Evolutionary conservation across 2,797 vertebrate genomes (phyloP), one percentile per base, ranked within the genome.

Genomic region (Scolopax rusticola): DNA sequence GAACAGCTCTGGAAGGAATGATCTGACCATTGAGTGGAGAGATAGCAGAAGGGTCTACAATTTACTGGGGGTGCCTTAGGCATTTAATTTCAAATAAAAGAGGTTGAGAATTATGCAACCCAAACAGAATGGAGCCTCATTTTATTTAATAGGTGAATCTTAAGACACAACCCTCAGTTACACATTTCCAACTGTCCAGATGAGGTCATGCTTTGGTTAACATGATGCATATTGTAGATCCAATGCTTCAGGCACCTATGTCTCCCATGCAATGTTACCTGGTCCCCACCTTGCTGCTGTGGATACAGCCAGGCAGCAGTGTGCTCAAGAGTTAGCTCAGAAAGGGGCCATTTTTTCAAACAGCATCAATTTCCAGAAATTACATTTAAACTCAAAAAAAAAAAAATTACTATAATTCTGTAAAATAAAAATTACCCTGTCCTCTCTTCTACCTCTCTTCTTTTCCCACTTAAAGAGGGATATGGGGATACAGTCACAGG

Each of bases 1-100:
- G 7, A 51, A 65, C 17, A 15, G 12, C 15, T 75, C 27, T 9
- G 4, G 45, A 78, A 79, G 53, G 11, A 79, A 50, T 0, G 0
- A 71, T 40, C 30, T 53, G 60, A 65, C 16, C 47, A 18, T 5
- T 50, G 27, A n/a, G 10, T 10, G 20, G 24, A 67, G 23, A 18
- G 9, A 17, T 1, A 36, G 28, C 19, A 90, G 43, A 81, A 74
- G 32, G 24, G 32, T 16, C 56, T 47, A 14, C 33, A 63, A 4
- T 14, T 24, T 9, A 3, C 23, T 50, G 57, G 13, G 87, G 38
- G 8, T 71, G 8, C 43, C 43, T 54, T 33, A 32, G 28, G 36
- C 25, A 33, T 30, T 54, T 18, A 45, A 67, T 40, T 74, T 33
- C 47, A 67, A 48, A 48, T n/a, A 61, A 40, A 68, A 65, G n/a